Evolutionary conservation across 2,888 invertebrate species (phyloP).

Genomic region (Dryocosmus kuriphilus): DNA sequence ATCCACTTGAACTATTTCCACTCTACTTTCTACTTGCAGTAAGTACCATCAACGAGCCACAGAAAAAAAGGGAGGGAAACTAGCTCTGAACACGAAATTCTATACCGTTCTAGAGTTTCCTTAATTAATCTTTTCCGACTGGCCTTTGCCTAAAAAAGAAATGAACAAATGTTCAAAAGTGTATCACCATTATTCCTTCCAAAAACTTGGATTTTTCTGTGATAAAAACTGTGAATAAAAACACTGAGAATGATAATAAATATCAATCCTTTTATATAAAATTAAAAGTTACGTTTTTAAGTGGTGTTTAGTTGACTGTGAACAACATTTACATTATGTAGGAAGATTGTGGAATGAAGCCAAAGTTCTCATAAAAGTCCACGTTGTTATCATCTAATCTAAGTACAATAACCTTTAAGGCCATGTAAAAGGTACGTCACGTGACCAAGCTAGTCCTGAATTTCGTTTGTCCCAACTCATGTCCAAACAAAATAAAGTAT

Average conservation of each 20-base stretch:
- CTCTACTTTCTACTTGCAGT: slow-evolving; percentile 59
- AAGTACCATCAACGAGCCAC: slow-evolving; percentile 51
- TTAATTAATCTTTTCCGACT: slow-evolving; percentile 36
- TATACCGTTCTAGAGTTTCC: slow-evolving; percentile 19
- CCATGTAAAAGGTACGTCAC: no score
- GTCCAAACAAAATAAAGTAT: no score
- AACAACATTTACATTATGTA: background rate
- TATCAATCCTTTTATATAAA: no score
- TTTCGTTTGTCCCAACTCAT: no score
- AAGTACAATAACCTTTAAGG: no score
- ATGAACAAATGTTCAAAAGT: background rate
- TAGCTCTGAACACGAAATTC: slow-evolving; percentile 18
- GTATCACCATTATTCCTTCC: background rate
- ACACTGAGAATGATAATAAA: background rate
- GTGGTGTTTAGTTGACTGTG: background rate
- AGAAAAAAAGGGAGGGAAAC: slow-evolving; percentile 29
- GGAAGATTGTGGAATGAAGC: background rate
- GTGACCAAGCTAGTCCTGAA: no score
- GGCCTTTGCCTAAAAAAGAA: background rate
- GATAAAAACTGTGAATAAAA: background rate
- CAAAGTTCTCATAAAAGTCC: background rate
- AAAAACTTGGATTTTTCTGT: no score
- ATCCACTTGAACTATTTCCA: slow-evolving; percentile 67
- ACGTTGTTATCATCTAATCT: background rate
- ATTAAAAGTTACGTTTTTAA: no score